Evolutionary conservation across 2,888 invertebrate species (phyloP).

Genomic region (Pimpla rufipes): DNA sequence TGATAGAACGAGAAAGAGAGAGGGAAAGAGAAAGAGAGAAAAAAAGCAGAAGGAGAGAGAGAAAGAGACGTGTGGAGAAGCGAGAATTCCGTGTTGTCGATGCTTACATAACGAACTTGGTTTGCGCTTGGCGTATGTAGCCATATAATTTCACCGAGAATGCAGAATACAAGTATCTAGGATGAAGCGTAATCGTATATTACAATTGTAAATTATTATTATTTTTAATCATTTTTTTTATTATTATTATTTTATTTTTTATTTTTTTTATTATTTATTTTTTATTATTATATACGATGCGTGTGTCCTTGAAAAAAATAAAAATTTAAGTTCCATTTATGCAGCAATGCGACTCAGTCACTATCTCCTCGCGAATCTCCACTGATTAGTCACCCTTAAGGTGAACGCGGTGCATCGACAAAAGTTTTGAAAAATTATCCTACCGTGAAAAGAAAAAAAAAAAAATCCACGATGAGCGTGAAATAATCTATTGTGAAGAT

Average conservation of each 20-base stretch:
- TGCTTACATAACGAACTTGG: slow-evolving; percentile 3
- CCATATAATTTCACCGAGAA: slow-evolving; percentile 24
- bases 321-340: background rate
- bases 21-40: too few species aligned
- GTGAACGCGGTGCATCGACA: background rate
- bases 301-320: background rate
- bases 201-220: too few species aligned
- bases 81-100: slow-evolving; percentile 11
- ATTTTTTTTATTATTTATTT: too few species aligned
- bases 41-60: background rate
- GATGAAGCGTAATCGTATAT: too few species aligned
- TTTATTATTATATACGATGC: background rate
- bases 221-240: too few species aligned
- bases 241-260: too few species aligned
- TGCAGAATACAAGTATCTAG: background rate
- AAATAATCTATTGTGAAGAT: background rate
- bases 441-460: background rate
- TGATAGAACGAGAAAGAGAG: background rate
- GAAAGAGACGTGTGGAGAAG: background rate
- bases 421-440: background rate
- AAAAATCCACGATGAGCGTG: background rate
- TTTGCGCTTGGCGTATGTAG: slow-evolving; percentile 10
- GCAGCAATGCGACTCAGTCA: background rate
- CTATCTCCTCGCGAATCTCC: background rate
- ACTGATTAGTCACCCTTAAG: background rate